Evolutionary conservation across 2,888 invertebrate species (phyloP), one percentile per base, ranked within the genome.

Genomic region (Oxyteleia sp.): DNA sequence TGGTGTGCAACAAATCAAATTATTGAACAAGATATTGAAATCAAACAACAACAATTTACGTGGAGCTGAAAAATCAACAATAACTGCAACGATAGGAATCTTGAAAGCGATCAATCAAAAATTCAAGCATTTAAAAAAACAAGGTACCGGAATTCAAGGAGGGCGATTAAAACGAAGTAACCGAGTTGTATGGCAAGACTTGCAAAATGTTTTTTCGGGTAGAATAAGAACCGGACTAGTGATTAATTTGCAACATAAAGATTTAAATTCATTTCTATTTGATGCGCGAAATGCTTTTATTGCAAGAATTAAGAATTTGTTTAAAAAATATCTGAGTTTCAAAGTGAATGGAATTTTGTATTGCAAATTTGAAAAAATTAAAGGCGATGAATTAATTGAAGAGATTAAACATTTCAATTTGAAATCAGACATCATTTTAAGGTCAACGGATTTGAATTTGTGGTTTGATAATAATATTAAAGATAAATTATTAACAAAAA

Each of bases 161-260:
- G n/a, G n/a, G n/a, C n/a, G n/a, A n/a, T n/a, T n/a, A n/a, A n/a
- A n/a, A n/a, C 49, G 49, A 20, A 35, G 15, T 13, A 49, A 64
- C 35, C 13, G 64, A 20, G 51, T 64, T 0, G 0, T 7, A 11
- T 64, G 49, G 64, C n/a, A 64, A 5, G 64, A 64, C 13, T 13
- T 61, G 7, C 11, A 45, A 45, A 43, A 45, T 29, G 61, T 61
- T 29, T 61, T 61, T 16, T 0, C 11, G 1, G 38, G 29, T 29
- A 49, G 61, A 41, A 15, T 74, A 4, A 51, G 61, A 53, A 74
- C 74, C 11, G 63, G 74, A 10, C 11, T 51, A 15, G 23, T 74
- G 10, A 5, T 55, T 2, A 74, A 63, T 53, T 51, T 63, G 16
- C 0, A 3, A 11, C 51, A 63, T 51, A 51, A 41, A 20, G 72